Evolutionary conservation across 2,888 invertebrate species (phyloP).

Genomic region (Limnephilus lunatus): DNA sequence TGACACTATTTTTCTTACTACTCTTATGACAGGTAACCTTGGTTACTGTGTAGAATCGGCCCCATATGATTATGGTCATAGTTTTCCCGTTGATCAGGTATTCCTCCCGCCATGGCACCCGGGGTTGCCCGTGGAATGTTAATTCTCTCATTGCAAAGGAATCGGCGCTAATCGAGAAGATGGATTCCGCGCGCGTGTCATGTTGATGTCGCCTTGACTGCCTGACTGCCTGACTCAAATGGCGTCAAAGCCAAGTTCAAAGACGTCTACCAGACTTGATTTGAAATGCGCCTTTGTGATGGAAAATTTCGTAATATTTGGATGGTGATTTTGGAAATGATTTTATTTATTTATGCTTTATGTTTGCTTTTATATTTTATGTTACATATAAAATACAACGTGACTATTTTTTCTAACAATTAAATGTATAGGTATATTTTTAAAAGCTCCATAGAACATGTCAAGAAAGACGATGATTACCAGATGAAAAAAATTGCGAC

Average conservation of each 20-base stretch:
- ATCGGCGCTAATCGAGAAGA: not conserved
- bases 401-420: no score
- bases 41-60: not conserved
- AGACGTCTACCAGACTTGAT: conserved; percentile 19
- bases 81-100: conserved; percentile 23
- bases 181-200: conserved; percentile 32
- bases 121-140: conserved; percentile 29
- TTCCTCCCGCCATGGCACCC: not conserved
- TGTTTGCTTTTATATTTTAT: no score
- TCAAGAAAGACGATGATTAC: no score
- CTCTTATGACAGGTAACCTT: not conserved
- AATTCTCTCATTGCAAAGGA: conserved; percentile 27
- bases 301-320: not conserved
- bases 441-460: no score
- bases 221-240: conserved; percentile 39
- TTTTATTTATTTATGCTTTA: not conserved
- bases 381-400: no score
- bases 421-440: no score
- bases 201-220: conserved; percentile 39
- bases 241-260: conserved; percentile 52
- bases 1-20: not conserved
- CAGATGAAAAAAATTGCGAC: no score
- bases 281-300: not conserved
- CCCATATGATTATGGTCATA: conserved; percentile 7
- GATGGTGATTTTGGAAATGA: not conserved